Percentiles rank a stretch among this genome's conserved stretches.
Evolutionary conservation across 1,140 invertebrate genomes (phyloP).

Genomic region (Dendrolimus kikuchii): DNA sequence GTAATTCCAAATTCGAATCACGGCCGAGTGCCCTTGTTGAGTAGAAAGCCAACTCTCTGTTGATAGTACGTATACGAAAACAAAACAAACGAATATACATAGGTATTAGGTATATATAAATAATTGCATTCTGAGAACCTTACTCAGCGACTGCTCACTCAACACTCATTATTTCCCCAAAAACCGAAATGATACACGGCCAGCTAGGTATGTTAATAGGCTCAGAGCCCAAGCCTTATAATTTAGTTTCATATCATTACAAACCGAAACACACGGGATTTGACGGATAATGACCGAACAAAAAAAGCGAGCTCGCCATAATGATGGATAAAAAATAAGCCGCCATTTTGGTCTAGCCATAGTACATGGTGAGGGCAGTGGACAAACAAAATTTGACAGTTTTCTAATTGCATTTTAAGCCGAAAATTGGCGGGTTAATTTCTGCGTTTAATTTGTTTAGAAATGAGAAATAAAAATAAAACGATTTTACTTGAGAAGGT

Average conservation of each 20-base stretch:
- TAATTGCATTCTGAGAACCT: too few relatives aligned
- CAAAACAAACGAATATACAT: too few relatives aligned
- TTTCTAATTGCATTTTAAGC: neutral
- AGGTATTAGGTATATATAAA: too few relatives aligned
- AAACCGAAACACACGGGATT: conserved; percentile 28
- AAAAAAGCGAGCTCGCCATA: conserved; percentile 37
- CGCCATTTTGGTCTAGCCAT: conserved; percentile 23
- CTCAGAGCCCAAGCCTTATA: conserved; percentile 43
- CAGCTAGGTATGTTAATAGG: conserved; percentile 57
- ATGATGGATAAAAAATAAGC: conserved; percentile 39
- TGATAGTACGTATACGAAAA: too few relatives aligned
- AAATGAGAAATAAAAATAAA: neutral
- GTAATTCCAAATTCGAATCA: too few relatives aligned
- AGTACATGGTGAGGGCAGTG: neutral
- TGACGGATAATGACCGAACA: conserved; percentile 44
- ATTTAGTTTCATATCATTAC: conserved; percentile 63
- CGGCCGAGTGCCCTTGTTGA: too few relatives aligned
- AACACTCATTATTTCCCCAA: neutral
- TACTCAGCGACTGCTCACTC: too few relatives aligned
- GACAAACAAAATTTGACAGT: neutral
- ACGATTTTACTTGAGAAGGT: too few relatives aligned
- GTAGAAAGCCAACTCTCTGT: too few relatives aligned
- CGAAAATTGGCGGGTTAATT: conserved; percentile 2
- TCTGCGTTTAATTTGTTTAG: conserved; percentile 3
- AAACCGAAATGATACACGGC: conserved; percentile 29